Evolutionary conservation across 2,888 invertebrate species (phyloP).

Genomic region (Melanostoma mellinum): DNA sequence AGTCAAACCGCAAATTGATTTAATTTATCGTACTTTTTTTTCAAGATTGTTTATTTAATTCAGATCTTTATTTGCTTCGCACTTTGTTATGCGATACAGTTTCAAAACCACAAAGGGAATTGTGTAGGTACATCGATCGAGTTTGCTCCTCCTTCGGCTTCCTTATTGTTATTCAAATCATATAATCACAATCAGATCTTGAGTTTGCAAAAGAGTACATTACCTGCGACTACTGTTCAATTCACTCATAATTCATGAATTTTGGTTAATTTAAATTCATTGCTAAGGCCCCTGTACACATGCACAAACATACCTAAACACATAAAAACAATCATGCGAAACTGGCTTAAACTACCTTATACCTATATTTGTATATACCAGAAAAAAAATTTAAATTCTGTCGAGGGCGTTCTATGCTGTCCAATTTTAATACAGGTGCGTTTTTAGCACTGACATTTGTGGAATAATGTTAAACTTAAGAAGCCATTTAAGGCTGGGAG

Average conservation of each 20-base stretch:
- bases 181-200: constrained; percentile 66
- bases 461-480: constrained; percentile 41
- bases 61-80: constrained; percentile 58
- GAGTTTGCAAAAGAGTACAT: constrained; percentile 69
- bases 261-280: constrained; percentile 66
- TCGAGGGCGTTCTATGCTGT: constrained; percentile 55
- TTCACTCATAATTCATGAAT: constrained; percentile 69
- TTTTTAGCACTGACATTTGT: constrained; percentile 50
- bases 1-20: constrained; percentile 39
- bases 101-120: constrained; percentile 61
- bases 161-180: constrained; percentile 64
- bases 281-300: constrained; percentile 35
- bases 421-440: constrained; percentile 65
- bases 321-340: constrained; percentile 30
- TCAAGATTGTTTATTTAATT: constrained; percentile 48
- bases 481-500: constrained; percentile 54
- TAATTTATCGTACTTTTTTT: constrained; percentile 23
- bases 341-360: constrained; percentile 4
- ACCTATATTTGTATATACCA: constrained; percentile 13
- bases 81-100: constrained; percentile 61
- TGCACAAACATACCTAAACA: neutral
- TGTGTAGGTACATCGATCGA: constrained; percentile 46
- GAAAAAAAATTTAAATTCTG: constrained; percentile 65
- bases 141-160: constrained; percentile 44
- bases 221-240: constrained; percentile 56